These are phyloP conservation scores for Rhinophrynus dorsalis DNA, from an alignment of 2,797 vertebrate species.

Conservation along the genomic window DNA sequence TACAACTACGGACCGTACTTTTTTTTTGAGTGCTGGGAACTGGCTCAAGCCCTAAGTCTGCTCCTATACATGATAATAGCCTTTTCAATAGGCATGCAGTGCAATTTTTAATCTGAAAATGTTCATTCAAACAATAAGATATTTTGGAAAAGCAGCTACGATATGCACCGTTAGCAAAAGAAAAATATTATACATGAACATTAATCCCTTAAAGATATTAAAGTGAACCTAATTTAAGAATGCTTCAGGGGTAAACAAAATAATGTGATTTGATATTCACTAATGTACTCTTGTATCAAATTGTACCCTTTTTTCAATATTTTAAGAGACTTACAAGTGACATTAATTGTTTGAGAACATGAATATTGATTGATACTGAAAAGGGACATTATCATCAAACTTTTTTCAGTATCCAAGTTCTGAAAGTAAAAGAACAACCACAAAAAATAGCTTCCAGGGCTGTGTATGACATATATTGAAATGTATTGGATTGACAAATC, in stretches of 20 bases:
- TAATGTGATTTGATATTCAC: slow-evolving; percentile 45
- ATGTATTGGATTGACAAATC: too few species aligned
- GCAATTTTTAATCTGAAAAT: slow-evolving; percentile 10
- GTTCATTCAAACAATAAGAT: not conserved
- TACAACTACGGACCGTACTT: too few species aligned
- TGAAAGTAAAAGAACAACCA: too few species aligned
- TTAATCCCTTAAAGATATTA: slow-evolving; percentile 38
- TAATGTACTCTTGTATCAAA: slow-evolving; percentile 33
- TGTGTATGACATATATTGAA: too few species aligned
- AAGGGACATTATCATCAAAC: not conserved
- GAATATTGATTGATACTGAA: not conserved
- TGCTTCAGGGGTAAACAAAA: slow-evolving; percentile 46
- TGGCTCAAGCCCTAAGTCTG: too few species aligned
- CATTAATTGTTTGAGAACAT: slow-evolving; percentile 16
- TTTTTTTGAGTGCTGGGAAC: too few species aligned
- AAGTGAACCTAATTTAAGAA: slow-evolving; percentile 33
- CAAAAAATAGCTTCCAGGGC: too few species aligned
- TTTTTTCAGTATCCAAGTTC: too few species aligned
- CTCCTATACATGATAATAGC: too few species aligned
- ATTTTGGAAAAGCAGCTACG: slow-evolving; percentile 2
- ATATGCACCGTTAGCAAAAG: slow-evolving; percentile 14
- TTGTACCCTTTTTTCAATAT: slow-evolving; percentile 19
- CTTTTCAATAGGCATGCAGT: too few species aligned
- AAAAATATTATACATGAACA: slow-evolving; percentile 36
- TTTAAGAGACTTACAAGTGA: slow-evolving; percentile 11